These are phyloP conservation scores for Monarcha castaneiventris DNA, from an alignment of 2,113 vertebrate species.

Conservation along the genomic window DNA sequence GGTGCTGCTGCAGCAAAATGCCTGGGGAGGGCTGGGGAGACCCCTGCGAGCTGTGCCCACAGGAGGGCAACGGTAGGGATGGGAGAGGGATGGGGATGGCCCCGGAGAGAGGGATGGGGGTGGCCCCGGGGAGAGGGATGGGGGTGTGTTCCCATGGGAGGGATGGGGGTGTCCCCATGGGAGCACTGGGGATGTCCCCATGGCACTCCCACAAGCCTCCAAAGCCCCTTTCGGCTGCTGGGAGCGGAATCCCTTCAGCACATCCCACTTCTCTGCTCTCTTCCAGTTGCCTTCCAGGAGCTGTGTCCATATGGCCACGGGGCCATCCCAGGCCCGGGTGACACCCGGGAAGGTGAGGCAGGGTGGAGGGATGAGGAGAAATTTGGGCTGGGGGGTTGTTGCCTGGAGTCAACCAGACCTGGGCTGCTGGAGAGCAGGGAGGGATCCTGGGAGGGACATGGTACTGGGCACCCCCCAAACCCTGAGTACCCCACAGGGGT, in stretches of 20 bases:
- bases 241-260: not conserved
- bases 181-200: accelerated
- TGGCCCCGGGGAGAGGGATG: not conserved
- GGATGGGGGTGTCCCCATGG: not conserved
- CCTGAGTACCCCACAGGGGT: not conserved
- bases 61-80: conserved; percentile 80
- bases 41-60: conserved; percentile 92
- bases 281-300: conserved; percentile 80
- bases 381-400: accelerated
- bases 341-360: conserved; percentile 83
- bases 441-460: not conserved
- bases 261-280: not conserved
- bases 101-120: not conserved
- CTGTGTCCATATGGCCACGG: conserved; percentile 90
- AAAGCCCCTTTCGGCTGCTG: not conserved
- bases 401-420: not conserved
- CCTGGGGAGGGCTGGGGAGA: conserved; percentile 92
- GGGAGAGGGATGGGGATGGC: accelerated
- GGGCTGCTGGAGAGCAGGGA: not conserved
- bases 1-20: conserved; percentile 93
- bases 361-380: not conserved
- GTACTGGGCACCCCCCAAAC: not conserved
- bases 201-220: not conserved
- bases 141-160: not conserved
- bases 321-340: conserved; percentile 77